Base-by-base conservation (phyloP, 2,797 vertebrate genomes). In the Adrianichthys oophorus region DNA sequence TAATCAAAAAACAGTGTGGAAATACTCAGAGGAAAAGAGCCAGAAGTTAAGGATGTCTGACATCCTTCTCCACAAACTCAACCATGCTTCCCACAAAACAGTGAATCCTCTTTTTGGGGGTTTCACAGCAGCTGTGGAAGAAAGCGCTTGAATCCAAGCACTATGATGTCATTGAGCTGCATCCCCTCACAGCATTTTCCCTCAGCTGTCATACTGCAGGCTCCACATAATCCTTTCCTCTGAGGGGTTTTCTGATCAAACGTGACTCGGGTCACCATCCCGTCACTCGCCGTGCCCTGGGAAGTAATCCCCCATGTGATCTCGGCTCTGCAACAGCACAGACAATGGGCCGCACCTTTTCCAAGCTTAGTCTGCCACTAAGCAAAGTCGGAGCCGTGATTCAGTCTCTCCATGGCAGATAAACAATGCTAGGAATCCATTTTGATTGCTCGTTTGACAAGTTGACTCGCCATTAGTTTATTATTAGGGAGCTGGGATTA, bases 271-370 rank as follows among this genome's bases (percentile, higher is more conserved):
- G 80, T 73, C 82, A 52, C 65, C 72, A 59, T 78, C 79, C 87
- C 89, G 86, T 89, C 86, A 84, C 68, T 82, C 70, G 75, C 70
- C 74, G 41, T 67, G 68, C 71, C 80, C 82, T 71, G 78, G 62
- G 60, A 68, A 80, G 52, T 91, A 90, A 91, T 91, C 88, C 85
- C 72, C 52, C 75, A 70, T 85, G 84, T 90, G 88, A 90, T 87
- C 76, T 82, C 46, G 66, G 59, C 75, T 72, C 76, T 78, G 64
- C 59, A 65, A 46, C 59, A 52, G 80, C n/a, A 53, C 66, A 67
- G 61, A 59, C 62, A 40, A 60, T 17, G 18, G 74, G 54, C 79
- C 79, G 72, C 79, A 73, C 82, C 80, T 80, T 84, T 72, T 60
- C 60, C 64, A 40, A 48, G 74, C 76, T 83, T 65, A 79, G 77